Conservation (phyloP, 1,140 invertebrate species). For the Tachypleus tridentatus region DNA sequence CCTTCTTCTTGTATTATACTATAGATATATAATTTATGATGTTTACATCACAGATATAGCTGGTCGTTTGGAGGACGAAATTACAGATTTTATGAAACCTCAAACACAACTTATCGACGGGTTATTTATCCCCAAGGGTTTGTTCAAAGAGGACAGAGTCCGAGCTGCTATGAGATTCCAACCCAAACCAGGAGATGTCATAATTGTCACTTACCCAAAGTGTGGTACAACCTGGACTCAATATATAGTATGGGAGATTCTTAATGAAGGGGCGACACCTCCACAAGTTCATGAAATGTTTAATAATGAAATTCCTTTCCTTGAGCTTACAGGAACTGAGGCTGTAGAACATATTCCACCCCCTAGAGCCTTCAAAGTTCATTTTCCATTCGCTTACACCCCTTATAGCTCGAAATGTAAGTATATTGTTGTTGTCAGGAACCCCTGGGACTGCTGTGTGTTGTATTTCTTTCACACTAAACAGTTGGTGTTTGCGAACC, state of each 20-base stretch:
- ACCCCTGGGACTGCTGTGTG: constrained; percentile 10
- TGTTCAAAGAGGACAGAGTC: constrained; percentile 1
- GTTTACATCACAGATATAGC: too few relatives aligned
- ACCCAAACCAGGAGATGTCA: constrained; percentile 16
- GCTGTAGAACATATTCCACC: background rate
- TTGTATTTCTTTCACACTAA: constrained; percentile 6
- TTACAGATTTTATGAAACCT: too few relatives aligned
- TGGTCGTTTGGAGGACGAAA: too few relatives aligned
- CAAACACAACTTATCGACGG: constrained; percentile 2
- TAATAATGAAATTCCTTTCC: constrained; percentile 2
- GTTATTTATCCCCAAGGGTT: background rate
- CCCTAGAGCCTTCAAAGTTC: constrained; percentile 4
- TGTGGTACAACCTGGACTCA: constrained; percentile 14
- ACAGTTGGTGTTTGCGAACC: background rate
- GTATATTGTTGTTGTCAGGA: constrained; percentile 8
- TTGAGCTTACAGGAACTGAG: constrained; percentile 5
- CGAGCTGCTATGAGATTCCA: constrained; percentile 10
- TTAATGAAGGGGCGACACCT: background rate
- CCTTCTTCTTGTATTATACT: too few relatives aligned
- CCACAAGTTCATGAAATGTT: constrained; percentile 3
- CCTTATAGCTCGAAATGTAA: constrained; percentile 5
- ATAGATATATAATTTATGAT: too few relatives aligned
- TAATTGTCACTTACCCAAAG: constrained; percentile 6
- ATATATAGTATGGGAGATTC: constrained; percentile 12
- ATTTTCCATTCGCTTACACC: constrained; percentile 10